These are phyloP conservation scores for Tetramorium simillimum DNA, from an alignment of 1,140 invertebrate genomes.

Conservation along the genomic window DNA sequence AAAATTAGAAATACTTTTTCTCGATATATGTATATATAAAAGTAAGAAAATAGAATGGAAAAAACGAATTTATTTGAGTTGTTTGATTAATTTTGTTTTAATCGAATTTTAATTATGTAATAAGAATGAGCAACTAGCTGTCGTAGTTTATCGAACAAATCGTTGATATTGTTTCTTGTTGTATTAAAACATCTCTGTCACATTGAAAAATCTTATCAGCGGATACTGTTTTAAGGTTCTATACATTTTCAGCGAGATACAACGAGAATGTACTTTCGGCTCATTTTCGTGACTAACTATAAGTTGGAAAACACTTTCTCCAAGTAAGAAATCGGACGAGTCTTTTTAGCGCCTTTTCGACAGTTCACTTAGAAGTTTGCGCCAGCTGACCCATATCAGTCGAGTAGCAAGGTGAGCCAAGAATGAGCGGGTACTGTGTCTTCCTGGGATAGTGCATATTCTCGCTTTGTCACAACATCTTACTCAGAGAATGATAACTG, in stretches of 20 bases:
- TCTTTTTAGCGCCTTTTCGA: background rate
- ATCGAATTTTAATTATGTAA: background rate
- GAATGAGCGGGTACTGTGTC: slow-evolving; percentile 78
- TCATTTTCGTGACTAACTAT: background rate
- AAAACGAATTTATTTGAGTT: background rate
- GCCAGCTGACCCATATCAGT: slow-evolving; percentile 75
- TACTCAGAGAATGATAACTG: slow-evolving; percentile 77
- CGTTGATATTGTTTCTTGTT: background rate
- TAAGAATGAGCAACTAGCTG: background rate
- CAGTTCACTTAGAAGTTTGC: slow-evolving; percentile 77
- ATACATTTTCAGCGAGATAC: slow-evolving; percentile 6
- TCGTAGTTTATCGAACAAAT: background rate
- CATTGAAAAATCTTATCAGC: background rate
- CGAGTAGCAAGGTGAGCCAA: slow-evolving; percentile 76
- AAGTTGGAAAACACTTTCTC: background rate
- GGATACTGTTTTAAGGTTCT: background rate
- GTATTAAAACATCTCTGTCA: background rate
- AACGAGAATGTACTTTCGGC: background rate
- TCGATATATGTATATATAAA: background rate
- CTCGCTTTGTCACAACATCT: slow-evolving; percentile 84
- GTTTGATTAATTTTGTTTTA: background rate
- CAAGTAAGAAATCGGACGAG: background rate
- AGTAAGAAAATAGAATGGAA: background rate
- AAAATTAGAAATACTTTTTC: background rate
- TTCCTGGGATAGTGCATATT: slow-evolving; percentile 77